Evolutionary conservation across 2,113 vertebrate species (phyloP).

Genomic region (Poecile atricapillus): DNA sequence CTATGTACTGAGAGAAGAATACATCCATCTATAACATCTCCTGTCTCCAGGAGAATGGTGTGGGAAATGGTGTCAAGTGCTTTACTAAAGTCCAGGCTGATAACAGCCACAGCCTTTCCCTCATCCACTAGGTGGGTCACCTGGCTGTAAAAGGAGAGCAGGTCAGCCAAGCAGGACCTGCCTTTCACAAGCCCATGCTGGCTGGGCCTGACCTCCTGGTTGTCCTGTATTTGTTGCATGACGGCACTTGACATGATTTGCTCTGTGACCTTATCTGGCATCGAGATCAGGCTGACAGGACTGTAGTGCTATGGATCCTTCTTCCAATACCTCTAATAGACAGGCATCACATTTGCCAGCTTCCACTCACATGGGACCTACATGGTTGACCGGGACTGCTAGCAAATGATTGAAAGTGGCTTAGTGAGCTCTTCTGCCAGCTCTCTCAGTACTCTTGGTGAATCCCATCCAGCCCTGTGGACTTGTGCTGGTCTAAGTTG

Average conservation of each 20-base stretch:
- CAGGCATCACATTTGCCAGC: background rate
- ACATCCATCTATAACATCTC: background rate
- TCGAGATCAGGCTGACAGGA: background rate
- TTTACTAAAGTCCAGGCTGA: background rate
- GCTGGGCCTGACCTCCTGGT: background rate
- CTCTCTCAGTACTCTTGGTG: background rate
- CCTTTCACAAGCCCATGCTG: background rate
- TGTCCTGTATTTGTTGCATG: background rate
- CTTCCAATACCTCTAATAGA: background rate
- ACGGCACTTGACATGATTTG: background rate
- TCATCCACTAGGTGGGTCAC: background rate
- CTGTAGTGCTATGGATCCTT: background rate
- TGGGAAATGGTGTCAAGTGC: background rate
- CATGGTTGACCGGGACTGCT: background rate
- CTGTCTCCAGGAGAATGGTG: background rate
- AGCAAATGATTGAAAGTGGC: background rate
- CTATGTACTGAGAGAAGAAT: background rate
- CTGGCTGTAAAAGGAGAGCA: background rate
- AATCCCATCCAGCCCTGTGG: background rate
- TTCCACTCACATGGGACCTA: background rate
- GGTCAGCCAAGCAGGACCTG: background rate
- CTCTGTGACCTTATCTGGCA: background rate
- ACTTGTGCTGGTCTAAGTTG: background rate
- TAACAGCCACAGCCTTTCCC: background rate
- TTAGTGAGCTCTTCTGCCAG: background rate